Evolutionary conservation across 2,888 invertebrate species (phyloP).

Genomic region (Eristalis tenax): DNA sequence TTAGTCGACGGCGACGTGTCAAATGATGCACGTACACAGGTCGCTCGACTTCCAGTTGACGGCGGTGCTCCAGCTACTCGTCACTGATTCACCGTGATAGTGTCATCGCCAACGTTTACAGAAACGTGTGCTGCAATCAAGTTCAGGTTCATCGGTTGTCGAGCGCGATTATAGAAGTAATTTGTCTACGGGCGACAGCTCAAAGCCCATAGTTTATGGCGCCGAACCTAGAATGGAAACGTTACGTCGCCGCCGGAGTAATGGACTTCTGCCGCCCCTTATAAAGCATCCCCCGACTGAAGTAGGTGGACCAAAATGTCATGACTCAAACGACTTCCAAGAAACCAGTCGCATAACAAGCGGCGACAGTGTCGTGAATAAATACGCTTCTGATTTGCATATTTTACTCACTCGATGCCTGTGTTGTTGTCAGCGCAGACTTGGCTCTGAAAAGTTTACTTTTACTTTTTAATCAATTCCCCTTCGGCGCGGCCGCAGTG

Average conservation of each 20-base stretch:
- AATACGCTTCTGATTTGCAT: constrained; percentile 26
- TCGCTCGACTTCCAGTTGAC: background rate
- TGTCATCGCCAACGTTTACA: background rate
- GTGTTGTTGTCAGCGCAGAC: background rate
- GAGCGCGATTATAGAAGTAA: background rate
- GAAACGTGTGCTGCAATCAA: background rate
- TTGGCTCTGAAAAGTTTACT: constrained; percentile 26
- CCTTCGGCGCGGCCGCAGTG: background rate
- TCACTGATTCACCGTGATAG: background rate
- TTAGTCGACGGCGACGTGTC: background rate
- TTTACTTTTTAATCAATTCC: constrained; percentile 48
- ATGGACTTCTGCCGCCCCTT: background rate
- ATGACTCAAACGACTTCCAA: constrained; percentile 12
- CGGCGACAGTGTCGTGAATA: constrained; percentile 23
- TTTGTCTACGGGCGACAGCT: background rate
- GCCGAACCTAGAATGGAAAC: constrained; percentile 38
- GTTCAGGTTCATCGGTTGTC: background rate
- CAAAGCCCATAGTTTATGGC: constrained; percentile 29
- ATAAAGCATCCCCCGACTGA: background rate
- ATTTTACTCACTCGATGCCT: constrained; percentile 21
- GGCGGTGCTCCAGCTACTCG: background rate
- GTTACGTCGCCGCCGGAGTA: background rate
- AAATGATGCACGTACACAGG: background rate
- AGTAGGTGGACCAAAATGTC: constrained; percentile 9
- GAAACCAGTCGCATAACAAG: constrained; percentile 5